Conservation (phyloP, 2,888 invertebrate species). For the Philonicus albiceps region DNA sequence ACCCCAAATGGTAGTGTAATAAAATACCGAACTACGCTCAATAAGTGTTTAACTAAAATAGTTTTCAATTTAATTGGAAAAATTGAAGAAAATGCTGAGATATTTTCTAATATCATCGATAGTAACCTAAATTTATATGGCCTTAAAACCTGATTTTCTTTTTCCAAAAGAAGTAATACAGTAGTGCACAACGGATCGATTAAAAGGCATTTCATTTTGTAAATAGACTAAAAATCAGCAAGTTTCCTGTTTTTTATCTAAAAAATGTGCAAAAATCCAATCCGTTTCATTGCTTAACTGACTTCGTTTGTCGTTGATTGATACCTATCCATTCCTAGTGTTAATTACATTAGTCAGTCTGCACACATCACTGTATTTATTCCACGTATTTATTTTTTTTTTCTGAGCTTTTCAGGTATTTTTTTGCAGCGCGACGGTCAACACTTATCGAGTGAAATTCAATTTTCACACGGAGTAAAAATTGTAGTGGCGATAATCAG, state of each 20-base stretch:
- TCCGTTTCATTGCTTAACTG: background rate
- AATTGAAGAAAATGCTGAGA: background rate
- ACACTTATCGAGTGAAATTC: slow-evolving; percentile 18
- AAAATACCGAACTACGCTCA: background rate
- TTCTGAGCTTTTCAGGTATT: background rate
- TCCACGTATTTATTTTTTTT: background rate
- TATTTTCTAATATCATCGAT: background rate
- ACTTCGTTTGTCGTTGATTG: background rate
- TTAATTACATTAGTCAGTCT: slow-evolving; percentile 9
- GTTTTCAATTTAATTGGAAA: background rate
- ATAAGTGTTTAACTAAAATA: background rate
- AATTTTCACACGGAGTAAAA: slow-evolving; percentile 31
- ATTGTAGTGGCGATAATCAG: slow-evolving; percentile 16
- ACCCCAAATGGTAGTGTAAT: too few species aligned
- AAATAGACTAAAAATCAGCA: background rate
- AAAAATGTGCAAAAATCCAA: background rate
- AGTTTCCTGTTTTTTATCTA: background rate
- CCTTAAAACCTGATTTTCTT: background rate
- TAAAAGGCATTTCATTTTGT: background rate
- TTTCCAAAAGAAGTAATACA: background rate
- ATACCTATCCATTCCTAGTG: background rate
- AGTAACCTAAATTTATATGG: background rate
- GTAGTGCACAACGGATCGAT: background rate
- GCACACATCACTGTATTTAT: background rate
- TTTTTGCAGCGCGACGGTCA: background rate